Percentiles rank a stretch among this genome's conserved stretches.
phyloP scores from a whole-genome alignment of 2,888 invertebrate species.

The Stenurella melanura region DNA sequence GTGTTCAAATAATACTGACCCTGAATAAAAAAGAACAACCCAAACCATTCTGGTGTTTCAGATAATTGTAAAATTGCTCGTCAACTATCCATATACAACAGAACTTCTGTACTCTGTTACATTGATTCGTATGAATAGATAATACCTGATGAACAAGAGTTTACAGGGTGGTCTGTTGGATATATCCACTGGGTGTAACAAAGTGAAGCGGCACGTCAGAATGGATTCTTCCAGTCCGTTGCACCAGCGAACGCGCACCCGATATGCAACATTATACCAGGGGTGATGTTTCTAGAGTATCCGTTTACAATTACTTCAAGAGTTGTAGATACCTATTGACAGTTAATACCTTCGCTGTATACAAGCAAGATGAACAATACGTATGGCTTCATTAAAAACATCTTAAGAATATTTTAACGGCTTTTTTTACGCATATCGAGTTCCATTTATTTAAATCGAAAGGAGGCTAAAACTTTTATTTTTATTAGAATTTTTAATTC shows the following conservation, averaged over 20 bases:
- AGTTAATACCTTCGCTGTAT: conserved; percentile 22
- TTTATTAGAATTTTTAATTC: no score
- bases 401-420: conserved; percentile 2
- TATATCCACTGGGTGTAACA: conserved; percentile 58
- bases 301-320: conserved; percentile 29
- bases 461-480: not conserved
- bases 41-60: conserved; percentile 1
- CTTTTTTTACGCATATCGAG: not conserved
- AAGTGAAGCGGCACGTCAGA: conserved; percentile 58
- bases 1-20: conserved; percentile 26
- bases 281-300: conserved; percentile 52
- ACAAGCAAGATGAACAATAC: conserved; percentile 1
- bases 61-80: conserved; percentile 11
- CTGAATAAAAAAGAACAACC: conserved; percentile 11
- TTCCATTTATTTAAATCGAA: not conserved
- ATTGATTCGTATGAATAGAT: conserved; percentile 33
- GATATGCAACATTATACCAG: conserved; percentile 60
- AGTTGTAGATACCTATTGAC: conserved; percentile 33
- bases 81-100: conserved; percentile 13
- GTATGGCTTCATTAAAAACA: conserved; percentile 17
- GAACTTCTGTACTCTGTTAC: conserved; percentile 20
- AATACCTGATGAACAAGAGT: conserved; percentile 30
- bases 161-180: conserved; percentile 60
- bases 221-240: conserved; percentile 56
- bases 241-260: conserved; percentile 46